Evolutionary conservation across 1,140 invertebrate species (phyloP).

Genomic region (Drosophila sechellia): DNA sequence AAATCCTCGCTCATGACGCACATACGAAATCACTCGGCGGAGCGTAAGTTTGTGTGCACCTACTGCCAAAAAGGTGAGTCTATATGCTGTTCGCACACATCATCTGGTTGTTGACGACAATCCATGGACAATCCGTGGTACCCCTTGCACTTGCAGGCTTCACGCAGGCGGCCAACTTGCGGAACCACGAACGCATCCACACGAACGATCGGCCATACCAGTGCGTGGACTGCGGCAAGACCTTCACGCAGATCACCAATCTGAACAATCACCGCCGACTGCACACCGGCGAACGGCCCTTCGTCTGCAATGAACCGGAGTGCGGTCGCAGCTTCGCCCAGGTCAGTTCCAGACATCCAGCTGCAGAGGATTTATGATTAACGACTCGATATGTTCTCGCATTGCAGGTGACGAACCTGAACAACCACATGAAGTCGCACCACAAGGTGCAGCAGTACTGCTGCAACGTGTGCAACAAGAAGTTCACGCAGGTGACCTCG

Average conservation of each 20-base stretch:
- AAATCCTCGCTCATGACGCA: slow-evolving; percentile 87
- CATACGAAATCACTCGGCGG: slow-evolving; percentile 87
- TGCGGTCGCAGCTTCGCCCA: slow-evolving; percentile 87
- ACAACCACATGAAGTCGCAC: slow-evolving; percentile 84
- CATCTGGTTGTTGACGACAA: not conserved
- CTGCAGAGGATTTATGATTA: too few species aligned
- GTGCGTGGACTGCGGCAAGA: slow-evolving; percentile 87
- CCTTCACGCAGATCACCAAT: slow-evolving; percentile 87
- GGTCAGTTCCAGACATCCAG: slow-evolving; percentile 62
- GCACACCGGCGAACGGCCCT: slow-evolving; percentile 87
- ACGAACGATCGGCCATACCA: slow-evolving; percentile 87
- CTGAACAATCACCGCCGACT: slow-evolving; percentile 87
- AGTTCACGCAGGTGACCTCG: slow-evolving; percentile 84
- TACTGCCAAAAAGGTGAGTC: slow-evolving; percentile 87
- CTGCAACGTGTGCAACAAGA: slow-evolving; percentile 84
- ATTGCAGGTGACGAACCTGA: slow-evolving; percentile 80
- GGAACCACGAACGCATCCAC: slow-evolving; percentile 87
- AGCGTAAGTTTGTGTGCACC: slow-evolving; percentile 86
- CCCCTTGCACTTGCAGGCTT: slow-evolving; percentile 84
- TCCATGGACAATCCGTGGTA: not conserved
- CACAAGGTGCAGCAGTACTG: slow-evolving; percentile 84
- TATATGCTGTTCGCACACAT: not conserved
- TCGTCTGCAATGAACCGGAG: slow-evolving; percentile 87
- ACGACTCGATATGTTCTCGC: not conserved
- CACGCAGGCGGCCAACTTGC: slow-evolving; percentile 87